phyloP scores from a whole-genome alignment of 2,797 vertebrate genomes.

The Eleutherodactylus coqui region DNA sequence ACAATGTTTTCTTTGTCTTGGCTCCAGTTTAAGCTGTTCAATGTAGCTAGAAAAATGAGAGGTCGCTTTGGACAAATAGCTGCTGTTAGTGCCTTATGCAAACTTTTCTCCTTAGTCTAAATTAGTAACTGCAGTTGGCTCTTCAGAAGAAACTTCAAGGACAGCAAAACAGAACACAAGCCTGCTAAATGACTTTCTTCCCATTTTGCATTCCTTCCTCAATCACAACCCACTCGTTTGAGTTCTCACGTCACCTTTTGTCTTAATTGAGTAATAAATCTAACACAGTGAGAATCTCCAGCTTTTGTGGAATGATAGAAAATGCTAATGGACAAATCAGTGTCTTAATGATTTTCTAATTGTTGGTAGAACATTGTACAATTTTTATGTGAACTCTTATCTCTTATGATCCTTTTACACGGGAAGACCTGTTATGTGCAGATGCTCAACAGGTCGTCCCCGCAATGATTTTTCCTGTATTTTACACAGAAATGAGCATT shows the following conservation, averaged over 20 bases:
- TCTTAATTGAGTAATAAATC: slow-evolving; percentile 39
- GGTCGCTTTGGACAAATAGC: slow-evolving; percentile 4
- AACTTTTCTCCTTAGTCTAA: slow-evolving; percentile 10
- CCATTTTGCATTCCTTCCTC: slow-evolving; percentile 51
- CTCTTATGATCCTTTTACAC: too few species aligned
- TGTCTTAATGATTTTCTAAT: neutral
- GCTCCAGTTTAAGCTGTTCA: slow-evolving; percentile 48
- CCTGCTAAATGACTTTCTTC: slow-evolving; percentile 49
- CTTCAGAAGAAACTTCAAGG: slow-evolving; percentile 19
- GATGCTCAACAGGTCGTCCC: too few species aligned
- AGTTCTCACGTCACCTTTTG: slow-evolving; percentile 30
- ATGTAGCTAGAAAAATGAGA: slow-evolving; percentile 31
- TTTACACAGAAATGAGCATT: too few species aligned
- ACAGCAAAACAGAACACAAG: slow-evolving; percentile 24
- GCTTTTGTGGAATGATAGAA: neutral
- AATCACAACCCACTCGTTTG: slow-evolving; percentile 54
- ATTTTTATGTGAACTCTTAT: neutral
- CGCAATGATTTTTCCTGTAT: too few species aligned
- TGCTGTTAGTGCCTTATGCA: neutral
- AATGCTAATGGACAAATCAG: neutral
- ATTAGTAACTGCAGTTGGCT: neutral
- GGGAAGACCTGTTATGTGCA: too few species aligned
- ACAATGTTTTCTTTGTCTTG: slow-evolving; percentile 53
- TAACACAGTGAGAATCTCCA: slow-evolving; percentile 6
- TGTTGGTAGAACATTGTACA: neutral